Base-by-base conservation (phyloP, 2,888 invertebrate genomes). In the Argyresthia albistria region DNA sequence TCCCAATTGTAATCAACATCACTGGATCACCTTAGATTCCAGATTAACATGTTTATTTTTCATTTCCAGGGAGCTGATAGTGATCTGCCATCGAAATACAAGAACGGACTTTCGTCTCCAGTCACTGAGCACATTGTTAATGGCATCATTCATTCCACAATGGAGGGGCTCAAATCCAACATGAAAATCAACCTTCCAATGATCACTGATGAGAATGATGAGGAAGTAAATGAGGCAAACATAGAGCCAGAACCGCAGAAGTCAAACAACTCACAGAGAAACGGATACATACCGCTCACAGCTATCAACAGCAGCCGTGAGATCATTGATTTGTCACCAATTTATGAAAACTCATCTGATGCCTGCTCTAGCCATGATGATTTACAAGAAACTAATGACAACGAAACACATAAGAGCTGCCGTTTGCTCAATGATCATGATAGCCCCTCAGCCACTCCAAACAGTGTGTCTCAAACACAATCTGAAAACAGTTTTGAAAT, bases 291-390 rank as follows among this genome's bases (percentile, higher is more conserved):
- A 59, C 70, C 77, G 7, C 59, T 83, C 4, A 67, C 76, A 8
- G 74, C 68, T 43, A 59, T 77, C 12, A 73, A 76, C 56, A 78
- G 66, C 55, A 84, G 82, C 57, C 68, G 87, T 35, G 88, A 88
- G 56, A 78, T 88, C 35, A 80, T 87, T 51, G 88, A 88, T 56
- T 59, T 88, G 49, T 88, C 88, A 45, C 88, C 88, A 1, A 88
- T 88, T 49, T 88, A 87, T 58, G 88, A 88, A 60, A 88, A 88
- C 58, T 88, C 88, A 10, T 88, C 87, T 1, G 88, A 88, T 66
- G 87, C 87, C 25, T 87, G 82, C 58, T 88, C 88, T 0, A 88
- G 88, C 58, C 83, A 81, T 57, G 87, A 86, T 51, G 88, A 88
- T 57, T 60, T 87, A 14, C 65, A 72, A 54, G 84, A 86, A 42